Percentiles rank a stretch among this genome's conserved stretches.
phyloP scores from a whole-genome alignment of 2,888 invertebrate genomes.

The Periphyllus acericola region DNA sequence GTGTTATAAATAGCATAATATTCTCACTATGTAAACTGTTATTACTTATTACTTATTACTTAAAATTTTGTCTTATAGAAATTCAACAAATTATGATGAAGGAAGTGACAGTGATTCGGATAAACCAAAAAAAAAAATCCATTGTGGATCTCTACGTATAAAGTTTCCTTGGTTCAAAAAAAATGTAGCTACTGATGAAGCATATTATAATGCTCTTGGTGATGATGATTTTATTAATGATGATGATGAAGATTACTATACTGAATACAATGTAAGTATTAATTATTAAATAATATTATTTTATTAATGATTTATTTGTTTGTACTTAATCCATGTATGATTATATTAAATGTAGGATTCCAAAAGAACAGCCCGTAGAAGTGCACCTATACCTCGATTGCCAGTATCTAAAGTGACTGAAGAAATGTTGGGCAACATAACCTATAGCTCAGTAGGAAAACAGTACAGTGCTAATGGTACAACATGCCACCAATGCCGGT shows the following conservation, averaged over 20 bases:
- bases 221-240: constrained; percentile 29
- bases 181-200: background rate
- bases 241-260: constrained; percentile 11
- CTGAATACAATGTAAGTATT: constrained; percentile 25
- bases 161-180: constrained; percentile 37
- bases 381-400: background rate
- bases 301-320: background rate
- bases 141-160: background rate
- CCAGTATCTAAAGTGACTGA: constrained; percentile 33
- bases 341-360: constrained; percentile 10
- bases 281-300: background rate
- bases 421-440: constrained; percentile 46
- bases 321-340: background rate
- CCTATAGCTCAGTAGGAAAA: constrained; percentile 26
- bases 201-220: constrained; percentile 6
- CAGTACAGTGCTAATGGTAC: constrained; percentile 18
- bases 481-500: constrained; percentile 57
- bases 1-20: too few relatives aligned
- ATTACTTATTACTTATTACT: background rate
- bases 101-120: constrained; percentile 15
- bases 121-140: background rate
- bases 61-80: background rate
- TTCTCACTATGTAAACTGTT: background rate
- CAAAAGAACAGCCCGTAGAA: constrained; percentile 10
- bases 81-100: constrained; percentile 32